These are phyloP conservation scores for Percina caprodes DNA, from an alignment of 2,113 vertebrate genomes.

Conservation along the genomic window DNA sequence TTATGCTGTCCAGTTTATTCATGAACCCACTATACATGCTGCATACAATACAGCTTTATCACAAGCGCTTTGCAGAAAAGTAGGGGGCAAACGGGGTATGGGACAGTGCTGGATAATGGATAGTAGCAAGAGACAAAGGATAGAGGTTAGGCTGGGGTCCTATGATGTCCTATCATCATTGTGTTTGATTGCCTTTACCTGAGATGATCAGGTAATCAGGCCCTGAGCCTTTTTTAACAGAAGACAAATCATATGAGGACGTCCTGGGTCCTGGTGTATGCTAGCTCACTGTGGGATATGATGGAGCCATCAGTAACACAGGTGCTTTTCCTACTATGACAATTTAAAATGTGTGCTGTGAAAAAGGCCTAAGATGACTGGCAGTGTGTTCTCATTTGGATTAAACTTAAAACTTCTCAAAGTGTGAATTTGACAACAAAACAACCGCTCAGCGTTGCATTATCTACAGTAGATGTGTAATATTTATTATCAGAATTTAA, in stretches of 20 bases:
- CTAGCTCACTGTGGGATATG: not conserved
- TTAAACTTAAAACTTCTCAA: not conserved
- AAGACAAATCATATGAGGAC: not conserved
- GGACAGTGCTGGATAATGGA: not conserved
- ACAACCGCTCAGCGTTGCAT: not conserved
- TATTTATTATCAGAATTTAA: not conserved
- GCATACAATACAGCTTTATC: conserved; percentile 4
- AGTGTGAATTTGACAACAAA: not conserved
- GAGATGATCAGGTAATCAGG: not conserved
- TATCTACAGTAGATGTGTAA: not conserved
- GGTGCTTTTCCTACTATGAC: not conserved
- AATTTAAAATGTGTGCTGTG: not conserved
- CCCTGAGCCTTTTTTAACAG: not conserved
- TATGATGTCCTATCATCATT: not conserved
- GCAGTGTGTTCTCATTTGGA: not conserved
- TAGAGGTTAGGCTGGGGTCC: not conserved
- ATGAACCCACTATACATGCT: not conserved
- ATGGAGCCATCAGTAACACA: not conserved
- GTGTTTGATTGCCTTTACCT: not conserved
- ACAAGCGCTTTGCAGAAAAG: not conserved
- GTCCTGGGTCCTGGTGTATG: not conserved
- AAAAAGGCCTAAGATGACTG: not conserved
- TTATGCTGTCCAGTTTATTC: not conserved
- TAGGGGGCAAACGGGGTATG: not conserved
- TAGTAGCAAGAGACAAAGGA: not conserved